Evolutionary conservation across 2,797 vertebrate species (phyloP), one percentile per base, ranked within the genome.

Genomic region (Tauraco hartlaubi): DNA sequence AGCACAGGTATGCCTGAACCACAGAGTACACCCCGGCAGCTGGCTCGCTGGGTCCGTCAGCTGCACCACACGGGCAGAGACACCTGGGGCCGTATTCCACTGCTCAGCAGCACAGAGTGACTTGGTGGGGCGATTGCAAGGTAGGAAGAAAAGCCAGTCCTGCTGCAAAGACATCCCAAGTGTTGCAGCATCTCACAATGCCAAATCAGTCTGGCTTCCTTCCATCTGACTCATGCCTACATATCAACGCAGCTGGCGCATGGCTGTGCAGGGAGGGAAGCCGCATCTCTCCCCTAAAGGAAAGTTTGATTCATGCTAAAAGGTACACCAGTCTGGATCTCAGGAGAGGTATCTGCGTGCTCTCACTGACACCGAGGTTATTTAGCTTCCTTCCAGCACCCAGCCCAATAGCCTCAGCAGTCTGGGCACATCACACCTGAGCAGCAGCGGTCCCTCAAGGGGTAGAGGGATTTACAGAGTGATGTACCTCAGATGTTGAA

Each of bases 11-110:
- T 8, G 31, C 56, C 75, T 74, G 43, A 78, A 67, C 21, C 41
- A 69, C 0, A 0, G 56, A 61, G 29, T 18, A 58, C 20, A 29
- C 8, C 28, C 49, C 1, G 0, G 37, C 3, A 1, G 41, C 28
- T 8, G 4, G 37, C 73, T 49, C 61, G 69, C 41, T 4, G 29
- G 35, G 41, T 56, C 29, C 12, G 37, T 35, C 35, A 35, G 51
- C 51, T 69, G 41, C 35, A 55, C 41, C 7, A 1, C n/a, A 43
- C 4, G 0, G 6, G 51, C 75, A 2, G 1, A 77, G 68, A 69
- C 0, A 3, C 6, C 15, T 9, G 4, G 46, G 64, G 26, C 28
- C 71, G 46, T 44, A 64, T 51, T 33, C 37, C 82, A 22, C 41
- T 0, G 0, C 29, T 39, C 49, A n/a, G 39, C 18, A n/a, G 35